Conservation (phyloP, 2,113 vertebrate genomes). For the Oplegnathus fasciatus region DNA sequence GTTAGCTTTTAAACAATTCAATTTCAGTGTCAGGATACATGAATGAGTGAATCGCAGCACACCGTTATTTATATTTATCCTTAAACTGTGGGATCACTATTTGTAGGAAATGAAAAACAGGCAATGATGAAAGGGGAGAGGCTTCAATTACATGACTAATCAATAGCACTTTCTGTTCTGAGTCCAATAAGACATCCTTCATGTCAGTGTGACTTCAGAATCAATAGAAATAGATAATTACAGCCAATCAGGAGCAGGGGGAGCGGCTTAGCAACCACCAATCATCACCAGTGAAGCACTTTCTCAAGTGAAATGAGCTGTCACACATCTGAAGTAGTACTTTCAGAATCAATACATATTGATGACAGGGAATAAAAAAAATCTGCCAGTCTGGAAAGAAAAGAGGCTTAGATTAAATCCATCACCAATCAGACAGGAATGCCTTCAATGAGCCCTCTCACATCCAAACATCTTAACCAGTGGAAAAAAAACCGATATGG, state of each 20-base stretch:
- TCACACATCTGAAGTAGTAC: slow-evolving; percentile 15
- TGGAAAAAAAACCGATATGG: slow-evolving; percentile 8
- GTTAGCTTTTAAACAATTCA: slow-evolving; percentile 15
- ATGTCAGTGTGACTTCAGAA: slow-evolving; percentile 27
- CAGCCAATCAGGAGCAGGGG: slow-evolving; percentile 35
- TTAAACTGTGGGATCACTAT: neutral
- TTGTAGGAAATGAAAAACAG: slow-evolving; percentile 48
- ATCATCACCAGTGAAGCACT: slow-evolving; percentile 11
- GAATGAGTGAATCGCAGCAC: neutral
- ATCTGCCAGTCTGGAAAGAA: slow-evolving; percentile 10
- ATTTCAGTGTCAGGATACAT: neutral
- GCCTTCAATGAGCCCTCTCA: slow-evolving; percentile 15
- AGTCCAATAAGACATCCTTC: slow-evolving; percentile 42
- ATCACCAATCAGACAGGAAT: slow-evolving; percentile 29
- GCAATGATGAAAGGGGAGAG: slow-evolving; percentile 43
- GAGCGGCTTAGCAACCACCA: slow-evolving; percentile 21
- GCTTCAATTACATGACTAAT: slow-evolving; percentile 53
- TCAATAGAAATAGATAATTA: slow-evolving; percentile 57
- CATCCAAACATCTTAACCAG: slow-evolving; percentile 20
- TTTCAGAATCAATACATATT: slow-evolving; percentile 49
- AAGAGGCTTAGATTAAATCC: slow-evolving; percentile 33
- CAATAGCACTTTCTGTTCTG: slow-evolving; percentile 50
- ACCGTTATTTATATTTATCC: slow-evolving; percentile 14
- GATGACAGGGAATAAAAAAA: slow-evolving; percentile 25
- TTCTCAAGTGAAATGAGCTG: slow-evolving; percentile 40